Conservation (phyloP, 2,888 invertebrate genomes). For the Stegophylla sp. region DNA sequence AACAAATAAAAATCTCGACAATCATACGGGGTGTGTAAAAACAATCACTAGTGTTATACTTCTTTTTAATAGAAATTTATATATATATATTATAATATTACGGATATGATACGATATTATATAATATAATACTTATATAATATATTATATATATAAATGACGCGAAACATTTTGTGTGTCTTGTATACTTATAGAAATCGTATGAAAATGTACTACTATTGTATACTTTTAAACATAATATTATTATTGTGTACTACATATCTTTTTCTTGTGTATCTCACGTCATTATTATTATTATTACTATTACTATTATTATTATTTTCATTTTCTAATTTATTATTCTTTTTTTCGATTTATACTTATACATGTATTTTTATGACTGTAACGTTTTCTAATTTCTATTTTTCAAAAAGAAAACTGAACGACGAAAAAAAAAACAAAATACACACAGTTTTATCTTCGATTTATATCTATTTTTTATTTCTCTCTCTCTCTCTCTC, state of each 20-base stretch:
- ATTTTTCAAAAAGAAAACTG: slow-evolving; percentile 59
- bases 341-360: slow-evolving; percentile 19
- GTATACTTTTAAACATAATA: slow-evolving; percentile 15
- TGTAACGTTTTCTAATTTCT: slow-evolving; percentile 60
- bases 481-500: slow-evolving; percentile 31
- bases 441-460: slow-evolving; percentile 60
- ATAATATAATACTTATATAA: no score
- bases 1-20: slow-evolving; percentile 41
- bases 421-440: slow-evolving; percentile 37
- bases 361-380: slow-evolving; percentile 57
- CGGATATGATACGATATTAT: no score
- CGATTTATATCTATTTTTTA: slow-evolving; percentile 52
- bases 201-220: slow-evolving; percentile 18
- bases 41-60: slow-evolving; percentile 53
- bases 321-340: slow-evolving; percentile 6
- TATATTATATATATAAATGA: background rate
- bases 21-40: slow-evolving; percentile 51
- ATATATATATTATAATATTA: background rate
- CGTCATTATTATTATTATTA: slow-evolving; percentile 4
- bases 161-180: slow-evolving; percentile 3
- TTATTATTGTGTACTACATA: slow-evolving; percentile 30
- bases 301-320: background rate
- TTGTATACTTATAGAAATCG: slow-evolving; percentile 35
- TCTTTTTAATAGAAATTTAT: background rate
- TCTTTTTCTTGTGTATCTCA: slow-evolving; percentile 45